Percentiles rank a stretch among this genome's conserved stretches.
Evolutionary conservation across 1,140 invertebrate genomes (phyloP).

Genomic region (Eriosoma lanigerum): DNA sequence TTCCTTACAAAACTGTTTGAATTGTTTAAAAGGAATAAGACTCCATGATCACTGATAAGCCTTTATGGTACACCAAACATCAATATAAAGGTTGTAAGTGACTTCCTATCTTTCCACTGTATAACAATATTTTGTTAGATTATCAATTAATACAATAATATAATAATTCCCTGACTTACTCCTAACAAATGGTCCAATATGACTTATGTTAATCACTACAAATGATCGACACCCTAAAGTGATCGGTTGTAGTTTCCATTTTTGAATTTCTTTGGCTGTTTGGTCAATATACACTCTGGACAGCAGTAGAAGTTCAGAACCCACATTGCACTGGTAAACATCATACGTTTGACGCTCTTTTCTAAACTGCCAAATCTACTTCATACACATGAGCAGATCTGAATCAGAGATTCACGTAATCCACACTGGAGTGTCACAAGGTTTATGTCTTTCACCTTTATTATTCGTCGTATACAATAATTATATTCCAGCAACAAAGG

Average conservation of each 20-base stretch:
- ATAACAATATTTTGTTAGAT: constrained; percentile 54
- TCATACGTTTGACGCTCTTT: no score
- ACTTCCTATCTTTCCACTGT: neutral
- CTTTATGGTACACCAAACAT: constrained; percentile 29
- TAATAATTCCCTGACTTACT: constrained; percentile 36
- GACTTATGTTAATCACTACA: neutral
- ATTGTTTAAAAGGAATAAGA: neutral
- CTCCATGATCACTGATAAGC: constrained; percentile 5
- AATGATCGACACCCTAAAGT: neutral
- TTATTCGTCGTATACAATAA: no score
- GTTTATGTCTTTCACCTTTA: no score
- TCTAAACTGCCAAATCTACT: no score
- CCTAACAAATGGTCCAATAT: constrained; percentile 6
- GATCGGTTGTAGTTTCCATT: constrained; percentile 3
- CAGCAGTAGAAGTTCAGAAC: no score
- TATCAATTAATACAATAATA: constrained; percentile 56
- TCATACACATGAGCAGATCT: no score
- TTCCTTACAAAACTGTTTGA: neutral
- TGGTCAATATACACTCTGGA: neutral
- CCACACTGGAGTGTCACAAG: no score
- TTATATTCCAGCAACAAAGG: no score
- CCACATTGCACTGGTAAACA: no score
- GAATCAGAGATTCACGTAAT: no score
- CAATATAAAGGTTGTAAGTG: constrained; percentile 32
- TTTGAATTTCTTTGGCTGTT: neutral